These are phyloP conservation scores for Nycteola revayana DNA, from an alignment of 2,888 invertebrate species.

Conservation along the genomic window DNA sequence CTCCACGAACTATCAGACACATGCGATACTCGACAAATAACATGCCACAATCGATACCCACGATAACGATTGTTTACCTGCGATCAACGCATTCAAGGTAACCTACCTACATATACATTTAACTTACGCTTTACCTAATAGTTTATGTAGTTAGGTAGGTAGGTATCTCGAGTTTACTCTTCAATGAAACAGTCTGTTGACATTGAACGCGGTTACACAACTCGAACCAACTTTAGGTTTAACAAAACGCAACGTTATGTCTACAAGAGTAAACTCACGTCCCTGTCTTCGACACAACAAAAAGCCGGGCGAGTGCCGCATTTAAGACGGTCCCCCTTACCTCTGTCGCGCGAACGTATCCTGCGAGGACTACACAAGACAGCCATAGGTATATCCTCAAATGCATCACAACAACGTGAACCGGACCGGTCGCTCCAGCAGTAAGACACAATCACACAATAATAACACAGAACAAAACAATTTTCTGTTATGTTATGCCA, in stretches of 20 bases:
- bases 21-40: slow-evolving; percentile 43
- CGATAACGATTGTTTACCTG: slow-evolving; percentile 76
- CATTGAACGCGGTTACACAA: slow-evolving; percentile 78
- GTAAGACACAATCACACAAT: slow-evolving; percentile 66
- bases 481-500: slow-evolving; percentile 76
- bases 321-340: slow-evolving; percentile 83
- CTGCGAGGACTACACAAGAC: slow-evolving; percentile 87
- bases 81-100: slow-evolving; percentile 66
- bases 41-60: slow-evolving; percentile 55
- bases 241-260: slow-evolving; percentile 27
- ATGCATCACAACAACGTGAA: slow-evolving; percentile 85
- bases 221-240: slow-evolving; percentile 48
- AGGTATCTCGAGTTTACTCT: slow-evolving; percentile 22
- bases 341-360: slow-evolving; percentile 89
- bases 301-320: slow-evolving; percentile 73
- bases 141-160: too few species aligned
- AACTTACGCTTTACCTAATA: neutral
- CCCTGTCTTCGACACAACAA: slow-evolving; percentile 52
- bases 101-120: slow-evolving; percentile 37
- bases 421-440: slow-evolving; percentile 64
- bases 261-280: slow-evolving; percentile 30
- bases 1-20: slow-evolving; percentile 32
- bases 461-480: slow-evolving; percentile 74
- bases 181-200: slow-evolving; percentile 52
- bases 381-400: slow-evolving; percentile 89